Evolutionary conservation across 2,888 invertebrate species (phyloP).

Genomic region (Branchinecta sandiegonensis): DNA sequence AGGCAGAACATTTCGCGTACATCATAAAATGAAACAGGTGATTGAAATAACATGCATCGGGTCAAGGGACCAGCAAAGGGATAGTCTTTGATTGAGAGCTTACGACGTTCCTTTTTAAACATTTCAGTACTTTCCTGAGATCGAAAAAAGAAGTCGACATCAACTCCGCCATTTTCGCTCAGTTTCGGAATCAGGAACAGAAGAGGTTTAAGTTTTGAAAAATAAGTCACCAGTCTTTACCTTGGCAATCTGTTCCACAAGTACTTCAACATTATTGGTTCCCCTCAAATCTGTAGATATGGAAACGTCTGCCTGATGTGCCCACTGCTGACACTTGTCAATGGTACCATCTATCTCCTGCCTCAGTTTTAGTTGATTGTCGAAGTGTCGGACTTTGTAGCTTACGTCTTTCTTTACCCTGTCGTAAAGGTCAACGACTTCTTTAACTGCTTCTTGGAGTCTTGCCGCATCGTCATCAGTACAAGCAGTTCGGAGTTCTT

Average conservation of each 20-base stretch:
- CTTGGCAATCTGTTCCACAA: slow-evolving; percentile 75
- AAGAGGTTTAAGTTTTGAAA: too few relatives aligned
- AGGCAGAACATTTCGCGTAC: too few relatives aligned
- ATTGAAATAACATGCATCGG: too few relatives aligned
- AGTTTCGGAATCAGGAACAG: too few relatives aligned
- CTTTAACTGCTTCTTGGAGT: slow-evolving; percentile 39
- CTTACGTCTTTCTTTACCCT: slow-evolving; percentile 55
- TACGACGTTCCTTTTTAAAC: too few relatives aligned
- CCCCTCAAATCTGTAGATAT: slow-evolving; percentile 61
- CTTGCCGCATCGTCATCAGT: slow-evolving; percentile 42
- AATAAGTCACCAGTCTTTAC: slow-evolving; percentile 29
- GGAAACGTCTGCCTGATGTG: slow-evolving; percentile 76
- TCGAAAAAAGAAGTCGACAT: too few relatives aligned
- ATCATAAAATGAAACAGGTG: too few relatives aligned
- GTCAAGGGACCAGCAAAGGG: too few relatives aligned
- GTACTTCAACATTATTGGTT: slow-evolving; percentile 57
- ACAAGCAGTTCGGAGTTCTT: slow-evolving; percentile 64
- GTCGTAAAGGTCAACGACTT: slow-evolving; percentile 54
- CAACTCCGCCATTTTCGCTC: too few relatives aligned
- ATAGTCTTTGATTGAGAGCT: too few relatives aligned
- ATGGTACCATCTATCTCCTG: slow-evolving; percentile 66
- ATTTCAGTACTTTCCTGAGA: too few relatives aligned
- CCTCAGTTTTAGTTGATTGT: slow-evolving; percentile 57
- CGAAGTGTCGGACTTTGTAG: slow-evolving; percentile 53
- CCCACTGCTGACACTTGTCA: slow-evolving; percentile 68